Percentiles rank a stretch among this genome's conserved stretches.
phyloP scores from a whole-genome alignment of 2,888 invertebrate genomes.

The Callyntrura guangdongensis region DNA sequence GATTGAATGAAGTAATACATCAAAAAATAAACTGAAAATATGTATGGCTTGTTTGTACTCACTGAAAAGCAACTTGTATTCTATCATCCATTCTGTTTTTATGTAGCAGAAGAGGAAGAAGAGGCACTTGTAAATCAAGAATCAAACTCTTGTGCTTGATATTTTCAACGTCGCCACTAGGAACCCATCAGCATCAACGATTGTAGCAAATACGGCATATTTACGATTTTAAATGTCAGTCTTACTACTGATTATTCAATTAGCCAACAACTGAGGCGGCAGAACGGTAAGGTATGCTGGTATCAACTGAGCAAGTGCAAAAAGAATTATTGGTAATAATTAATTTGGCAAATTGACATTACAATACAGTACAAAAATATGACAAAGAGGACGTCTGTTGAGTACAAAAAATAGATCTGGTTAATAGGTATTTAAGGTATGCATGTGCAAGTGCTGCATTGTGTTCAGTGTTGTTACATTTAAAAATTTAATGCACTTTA shows the following conservation, averaged over 20 bases:
- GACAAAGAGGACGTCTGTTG: no score
- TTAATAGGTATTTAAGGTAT: no score
- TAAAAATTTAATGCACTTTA: no score
- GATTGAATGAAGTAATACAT: neutral
- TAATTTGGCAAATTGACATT: no score
- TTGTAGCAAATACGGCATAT: neutral
- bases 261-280: neutral
- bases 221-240: neutral
- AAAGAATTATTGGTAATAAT: no score
- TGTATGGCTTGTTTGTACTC: conserved; percentile 74
- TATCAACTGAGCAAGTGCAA: no score
- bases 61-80: conserved; percentile 84
- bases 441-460: no score
- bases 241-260: neutral
- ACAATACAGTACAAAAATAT: no score
- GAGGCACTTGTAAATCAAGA: neutral
- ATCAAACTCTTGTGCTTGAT: neutral
- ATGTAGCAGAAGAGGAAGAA: conserved; percentile 12
- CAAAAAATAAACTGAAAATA: conserved; percentile 65
- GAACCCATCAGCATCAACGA: neutral
- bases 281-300: no score
- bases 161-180: neutral
- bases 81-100: conserved; percentile 75
- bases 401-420: no score
- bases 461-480: no score